Evolutionary conservation across 2,888 invertebrate species (phyloP).

Genomic region (Schizotus pectinicornis): DNA sequence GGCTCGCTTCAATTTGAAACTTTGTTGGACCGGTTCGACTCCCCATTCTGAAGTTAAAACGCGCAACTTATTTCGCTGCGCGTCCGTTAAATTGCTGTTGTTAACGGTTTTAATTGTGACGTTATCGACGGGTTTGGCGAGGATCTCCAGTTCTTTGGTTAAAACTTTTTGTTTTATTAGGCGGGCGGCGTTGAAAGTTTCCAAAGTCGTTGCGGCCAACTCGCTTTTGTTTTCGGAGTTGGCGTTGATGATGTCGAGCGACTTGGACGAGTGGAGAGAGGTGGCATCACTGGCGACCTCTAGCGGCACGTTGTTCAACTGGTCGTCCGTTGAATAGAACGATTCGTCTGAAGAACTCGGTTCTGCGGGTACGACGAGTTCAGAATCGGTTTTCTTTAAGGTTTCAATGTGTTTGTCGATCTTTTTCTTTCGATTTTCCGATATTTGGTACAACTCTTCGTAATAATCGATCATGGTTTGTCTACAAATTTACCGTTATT

Average conservation of each 20-base stretch:
- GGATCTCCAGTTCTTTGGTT: slow-evolving; percentile 59
- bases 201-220: slow-evolving; percentile 50
- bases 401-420: slow-evolving; percentile 47
- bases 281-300: slow-evolving; percentile 44
- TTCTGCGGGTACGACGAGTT: slow-evolving; percentile 1
- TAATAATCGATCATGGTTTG: slow-evolving; percentile 65
- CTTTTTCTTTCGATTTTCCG: slow-evolving; percentile 61
- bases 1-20: slow-evolving; percentile 24
- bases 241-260: slow-evolving; percentile 64
- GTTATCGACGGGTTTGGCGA: slow-evolving; percentile 43
- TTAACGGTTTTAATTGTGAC: slow-evolving; percentile 29
- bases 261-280: slow-evolving; percentile 61
- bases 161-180: slow-evolving; percentile 63
- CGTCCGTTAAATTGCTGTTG: slow-evolving; percentile 63
- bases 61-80: slow-evolving; percentile 66
- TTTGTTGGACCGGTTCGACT: slow-evolving; percentile 46
- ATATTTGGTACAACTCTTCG: slow-evolving; percentile 66
- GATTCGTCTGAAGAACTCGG: slow-evolving; percentile 10
- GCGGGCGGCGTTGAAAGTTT: slow-evolving; percentile 58
- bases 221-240: slow-evolving; percentile 54
- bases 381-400: slow-evolving; percentile 33
- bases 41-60: slow-evolving; percentile 68
- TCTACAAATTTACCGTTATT: too few relatives aligned
- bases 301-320: not conserved
- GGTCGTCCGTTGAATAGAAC: slow-evolving; percentile 18